Evolutionary conservation across 2,797 vertebrate species (phyloP).

Genomic region (Dromococcyx pavoninus): DNA sequence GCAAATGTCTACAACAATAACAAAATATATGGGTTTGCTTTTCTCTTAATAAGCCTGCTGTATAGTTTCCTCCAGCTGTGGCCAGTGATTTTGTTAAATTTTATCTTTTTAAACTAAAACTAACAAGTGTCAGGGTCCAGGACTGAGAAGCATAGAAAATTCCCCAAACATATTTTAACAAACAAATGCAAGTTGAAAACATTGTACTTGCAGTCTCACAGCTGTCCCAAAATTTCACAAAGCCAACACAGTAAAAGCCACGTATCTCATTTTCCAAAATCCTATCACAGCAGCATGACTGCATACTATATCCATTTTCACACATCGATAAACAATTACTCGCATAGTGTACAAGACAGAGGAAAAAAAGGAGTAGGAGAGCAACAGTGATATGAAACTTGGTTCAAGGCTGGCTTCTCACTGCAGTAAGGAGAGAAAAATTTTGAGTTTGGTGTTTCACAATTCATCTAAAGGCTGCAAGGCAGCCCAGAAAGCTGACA

Average conservation of each 20-base stretch:
- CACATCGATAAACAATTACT: not conserved
- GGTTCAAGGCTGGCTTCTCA: not conserved
- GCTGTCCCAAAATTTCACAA: not conserved
- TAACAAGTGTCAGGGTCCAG: not conserved
- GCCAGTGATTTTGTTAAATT: not conserved
- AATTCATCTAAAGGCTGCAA: accelerated
- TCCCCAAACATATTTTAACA: not conserved
- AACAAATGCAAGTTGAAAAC: not conserved
- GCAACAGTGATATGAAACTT: not conserved
- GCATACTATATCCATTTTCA: not conserved
- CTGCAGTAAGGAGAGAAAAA: not conserved
- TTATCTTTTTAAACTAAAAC: not conserved
- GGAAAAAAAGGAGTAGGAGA: not conserved
- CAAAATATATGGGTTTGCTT: not conserved
- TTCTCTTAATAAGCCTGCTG: not conserved
- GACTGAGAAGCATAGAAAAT: not conserved
- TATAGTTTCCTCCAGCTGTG: not conserved
- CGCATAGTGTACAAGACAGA: accelerated
- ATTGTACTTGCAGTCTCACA: not conserved
- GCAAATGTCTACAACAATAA: not conserved
- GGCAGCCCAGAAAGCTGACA: not conserved
- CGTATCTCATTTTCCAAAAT: not conserved
- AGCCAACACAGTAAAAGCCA: not conserved
- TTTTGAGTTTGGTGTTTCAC: not conserved
- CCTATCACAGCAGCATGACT: not conserved